Evolutionary conservation across 2,888 invertebrate genomes (phyloP).

Genomic region (Drosophila pegasa): DNA sequence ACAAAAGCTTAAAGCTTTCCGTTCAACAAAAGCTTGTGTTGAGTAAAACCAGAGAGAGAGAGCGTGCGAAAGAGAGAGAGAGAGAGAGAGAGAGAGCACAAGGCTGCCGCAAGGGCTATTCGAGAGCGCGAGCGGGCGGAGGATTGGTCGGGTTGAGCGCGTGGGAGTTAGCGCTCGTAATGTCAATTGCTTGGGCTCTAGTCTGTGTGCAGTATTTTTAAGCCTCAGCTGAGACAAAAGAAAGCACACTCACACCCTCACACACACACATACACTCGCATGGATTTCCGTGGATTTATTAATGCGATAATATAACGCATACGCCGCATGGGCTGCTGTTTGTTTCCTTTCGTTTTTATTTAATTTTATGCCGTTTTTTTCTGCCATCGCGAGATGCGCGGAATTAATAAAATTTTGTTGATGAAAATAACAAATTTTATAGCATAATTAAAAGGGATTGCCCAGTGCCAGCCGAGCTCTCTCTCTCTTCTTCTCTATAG

Average conservation of each 20-base stretch:
- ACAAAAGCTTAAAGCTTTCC: slow-evolving; percentile 49
- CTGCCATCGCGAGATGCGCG: slow-evolving; percentile 5
- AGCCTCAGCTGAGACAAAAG: slow-evolving; percentile 58
- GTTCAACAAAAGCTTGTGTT: slow-evolving; percentile 65
- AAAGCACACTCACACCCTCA: slow-evolving; percentile 25
- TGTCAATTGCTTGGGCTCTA: slow-evolving; percentile 71
- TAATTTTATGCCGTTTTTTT: slow-evolving; percentile 11
- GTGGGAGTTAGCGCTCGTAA: slow-evolving; percentile 70
- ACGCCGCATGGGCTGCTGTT: slow-evolving; percentile 35
- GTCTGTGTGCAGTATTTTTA: slow-evolving; percentile 62
- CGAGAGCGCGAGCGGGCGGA: background rate
- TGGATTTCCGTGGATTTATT: slow-evolving; percentile 26
- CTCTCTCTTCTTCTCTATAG: background rate
- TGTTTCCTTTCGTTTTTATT: slow-evolving; percentile 8
- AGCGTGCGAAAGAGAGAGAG: slow-evolving; percentile 10
- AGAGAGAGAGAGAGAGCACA: slow-evolving; percentile 16
- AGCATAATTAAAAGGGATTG: slow-evolving; percentile 46
- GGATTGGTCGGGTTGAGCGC: slow-evolving; percentile 33
- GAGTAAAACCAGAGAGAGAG: slow-evolving; percentile 35
- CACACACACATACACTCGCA: slow-evolving; percentile 6
- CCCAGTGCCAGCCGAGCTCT: background rate
- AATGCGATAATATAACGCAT: slow-evolving; percentile 56
- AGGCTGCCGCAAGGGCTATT: slow-evolving; percentile 35
- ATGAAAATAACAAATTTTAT: slow-evolving; percentile 48
- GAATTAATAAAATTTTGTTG: slow-evolving; percentile 48